Evolutionary conservation across 35 echinoderm and acorn worm genomes (phyloP).

Genomic region (Apostichopus californicus): DNA sequence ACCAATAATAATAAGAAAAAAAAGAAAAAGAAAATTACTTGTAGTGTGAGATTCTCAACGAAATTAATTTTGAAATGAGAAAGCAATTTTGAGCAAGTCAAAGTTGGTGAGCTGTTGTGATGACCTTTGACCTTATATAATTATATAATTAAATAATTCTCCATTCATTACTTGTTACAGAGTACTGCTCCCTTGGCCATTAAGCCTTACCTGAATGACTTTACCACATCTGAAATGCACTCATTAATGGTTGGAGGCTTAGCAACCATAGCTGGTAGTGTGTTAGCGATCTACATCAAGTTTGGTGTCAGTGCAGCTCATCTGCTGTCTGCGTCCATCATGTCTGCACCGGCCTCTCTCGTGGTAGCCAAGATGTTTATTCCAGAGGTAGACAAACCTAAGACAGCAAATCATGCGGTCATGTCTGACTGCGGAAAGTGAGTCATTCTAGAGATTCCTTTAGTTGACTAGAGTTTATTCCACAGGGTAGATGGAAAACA

Average conservation of each 20-base stretch:
- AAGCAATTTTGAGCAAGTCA: no score
- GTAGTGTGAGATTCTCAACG: no score
- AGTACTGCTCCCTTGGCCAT: conserved; percentile 94
- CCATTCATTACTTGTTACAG: conserved; percentile 18
- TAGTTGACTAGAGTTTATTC: no score
- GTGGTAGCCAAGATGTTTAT: conserved; percentile 88
- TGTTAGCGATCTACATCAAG: conserved; percentile 87
- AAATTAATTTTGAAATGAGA: no score
- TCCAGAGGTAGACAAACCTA: conserved; percentile 79
- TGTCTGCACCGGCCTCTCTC: conserved; percentile 95
- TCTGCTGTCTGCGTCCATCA: conserved; percentile 94
- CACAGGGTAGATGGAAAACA: no score
- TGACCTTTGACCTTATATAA: no score
- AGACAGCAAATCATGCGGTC: conserved; percentile 64
- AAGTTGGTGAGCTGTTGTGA: no score
- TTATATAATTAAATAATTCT: not conserved
- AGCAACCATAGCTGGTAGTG: conserved; percentile 94
- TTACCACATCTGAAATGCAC: conserved; percentile 89
- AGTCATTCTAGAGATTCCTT: not conserved
- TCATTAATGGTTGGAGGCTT: conserved; percentile 83
- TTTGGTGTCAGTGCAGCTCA: conserved; percentile 94
- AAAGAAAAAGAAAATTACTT: no score
- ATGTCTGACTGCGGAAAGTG: conserved; percentile 53
- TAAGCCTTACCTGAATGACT: conserved; percentile 89
- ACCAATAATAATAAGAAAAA: no score